Conservation (phyloP, 2,888 invertebrate genomes). For the Thereva unica region DNA sequence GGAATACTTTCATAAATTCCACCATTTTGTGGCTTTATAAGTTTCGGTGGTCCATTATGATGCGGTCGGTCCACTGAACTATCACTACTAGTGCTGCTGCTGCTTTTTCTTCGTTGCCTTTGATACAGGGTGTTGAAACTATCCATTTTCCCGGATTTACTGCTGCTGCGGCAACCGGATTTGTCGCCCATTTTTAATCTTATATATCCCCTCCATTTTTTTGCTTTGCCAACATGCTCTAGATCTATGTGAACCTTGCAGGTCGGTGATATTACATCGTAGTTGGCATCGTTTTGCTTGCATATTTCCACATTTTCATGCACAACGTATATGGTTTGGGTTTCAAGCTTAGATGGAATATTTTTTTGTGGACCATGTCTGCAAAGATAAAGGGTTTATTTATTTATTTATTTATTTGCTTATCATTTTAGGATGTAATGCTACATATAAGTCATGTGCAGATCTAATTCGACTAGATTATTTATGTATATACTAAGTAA, state of each 20-base stretch:
- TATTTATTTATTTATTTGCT: background rate
- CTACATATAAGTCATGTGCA: too few species aligned
- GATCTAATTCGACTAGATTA: too few species aligned
- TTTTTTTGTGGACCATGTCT: slow-evolving; percentile 57
- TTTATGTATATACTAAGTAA: too few species aligned
- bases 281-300: slow-evolving; percentile 64
- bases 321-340: slow-evolving; percentile 69
- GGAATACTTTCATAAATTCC: background rate
- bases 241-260: slow-evolving; percentile 67
- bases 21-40: background rate
- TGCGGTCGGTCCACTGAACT: background rate
- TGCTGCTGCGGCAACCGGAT: background rate
- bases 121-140: background rate
- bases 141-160: background rate
- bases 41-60: background rate
- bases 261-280: slow-evolving; percentile 59
- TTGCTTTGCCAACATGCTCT: slow-evolving; percentile 40
- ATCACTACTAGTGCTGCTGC: background rate
- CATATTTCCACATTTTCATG: slow-evolving; percentile 76
- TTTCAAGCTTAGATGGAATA: slow-evolving; percentile 62
- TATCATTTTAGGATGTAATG: too few species aligned
- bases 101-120: background rate
- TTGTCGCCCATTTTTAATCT: slow-evolving; percentile 27
- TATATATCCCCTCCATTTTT: slow-evolving; percentile 35
- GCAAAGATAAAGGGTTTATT: slow-evolving; percentile 5